Percentiles rank a stretch among this genome's conserved stretches.
Evolutionary conservation across 2,888 invertebrate species (phyloP).

Genomic region (Oligia fasciuncula): DNA sequence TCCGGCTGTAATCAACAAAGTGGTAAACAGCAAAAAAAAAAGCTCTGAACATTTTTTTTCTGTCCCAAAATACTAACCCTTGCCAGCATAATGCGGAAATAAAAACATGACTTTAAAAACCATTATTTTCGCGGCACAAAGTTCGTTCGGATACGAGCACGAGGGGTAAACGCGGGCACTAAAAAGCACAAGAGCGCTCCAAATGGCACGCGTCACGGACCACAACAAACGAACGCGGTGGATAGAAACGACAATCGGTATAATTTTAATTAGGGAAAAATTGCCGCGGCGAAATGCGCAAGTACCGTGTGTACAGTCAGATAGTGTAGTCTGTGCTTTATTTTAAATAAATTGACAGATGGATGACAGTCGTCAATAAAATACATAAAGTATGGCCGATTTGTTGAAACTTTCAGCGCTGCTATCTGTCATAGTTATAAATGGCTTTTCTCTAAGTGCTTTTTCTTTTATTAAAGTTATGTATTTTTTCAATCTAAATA

Average conservation of each 20-base stretch:
- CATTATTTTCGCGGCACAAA: constrained; percentile 78
- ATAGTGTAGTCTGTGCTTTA: constrained; percentile 12
- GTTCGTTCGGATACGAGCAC: constrained; percentile 73
- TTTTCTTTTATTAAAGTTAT: not conserved
- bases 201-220: constrained; percentile 87
- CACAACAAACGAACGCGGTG: constrained; percentile 87
- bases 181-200: constrained; percentile 87
- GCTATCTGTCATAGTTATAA: constrained; percentile 11
- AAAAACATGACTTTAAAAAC: constrained; percentile 77
- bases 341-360: not conserved
- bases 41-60: constrained; percentile 54
- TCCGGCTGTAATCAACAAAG: constrained; percentile 28
- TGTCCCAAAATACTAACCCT: constrained; percentile 71
- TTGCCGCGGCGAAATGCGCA: constrained; percentile 85
- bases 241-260: constrained; percentile 86
- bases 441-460: constrained; percentile 19
- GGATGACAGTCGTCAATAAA: not conserved
- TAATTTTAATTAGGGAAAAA: constrained; percentile 90
- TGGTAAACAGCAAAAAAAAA: constrained; percentile 33
- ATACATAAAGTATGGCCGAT: not conserved
- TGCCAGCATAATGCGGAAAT: constrained; percentile 68
- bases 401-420: constrained; percentile 2
- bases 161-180: constrained; percentile 88
- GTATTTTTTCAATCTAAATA: not conserved
- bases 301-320: constrained; percentile 72